Percentiles rank a stretch among this genome's conserved stretches.
Evolutionary conservation across 2,797 vertebrate genomes (phyloP).

Genomic region (Gymnothorax javanicus): DNA sequence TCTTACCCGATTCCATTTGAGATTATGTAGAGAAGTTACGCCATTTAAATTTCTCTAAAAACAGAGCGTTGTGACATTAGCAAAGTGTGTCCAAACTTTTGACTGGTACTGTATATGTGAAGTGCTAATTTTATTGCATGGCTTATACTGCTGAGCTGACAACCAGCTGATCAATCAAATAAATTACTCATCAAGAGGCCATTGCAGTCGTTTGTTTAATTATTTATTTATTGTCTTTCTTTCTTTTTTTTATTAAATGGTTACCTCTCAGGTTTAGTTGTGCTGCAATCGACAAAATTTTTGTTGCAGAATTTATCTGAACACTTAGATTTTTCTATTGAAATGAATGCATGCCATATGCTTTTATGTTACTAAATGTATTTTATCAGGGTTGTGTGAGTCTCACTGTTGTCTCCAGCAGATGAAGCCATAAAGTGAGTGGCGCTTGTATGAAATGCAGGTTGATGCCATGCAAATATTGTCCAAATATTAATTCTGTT

Average conservation of each 20-base stretch:
- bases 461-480: background rate
- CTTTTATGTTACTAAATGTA: background rate
- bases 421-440: background rate
- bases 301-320: background rate
- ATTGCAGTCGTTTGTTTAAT: conserved; percentile 14
- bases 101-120: no score
- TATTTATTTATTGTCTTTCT: no score
- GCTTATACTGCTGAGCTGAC: background rate
- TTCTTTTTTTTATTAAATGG: no score
- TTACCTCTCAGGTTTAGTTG: no score
- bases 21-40: no score
- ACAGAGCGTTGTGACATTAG: no score
- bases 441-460: background rate
- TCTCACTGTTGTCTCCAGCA: background rate
- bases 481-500: background rate
- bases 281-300: no score
- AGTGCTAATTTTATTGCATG: background rate
- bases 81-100: no score
- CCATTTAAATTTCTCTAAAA: no score
- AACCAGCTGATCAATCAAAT: background rate
- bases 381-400: background rate
- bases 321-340: background rate
- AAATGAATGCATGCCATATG: background rate
- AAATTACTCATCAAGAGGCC: conserved; percentile 30
- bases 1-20: no score